Base-by-base conservation (phyloP, 2,888 invertebrate species). In the Drosophila pseudotalamancana region DNA sequence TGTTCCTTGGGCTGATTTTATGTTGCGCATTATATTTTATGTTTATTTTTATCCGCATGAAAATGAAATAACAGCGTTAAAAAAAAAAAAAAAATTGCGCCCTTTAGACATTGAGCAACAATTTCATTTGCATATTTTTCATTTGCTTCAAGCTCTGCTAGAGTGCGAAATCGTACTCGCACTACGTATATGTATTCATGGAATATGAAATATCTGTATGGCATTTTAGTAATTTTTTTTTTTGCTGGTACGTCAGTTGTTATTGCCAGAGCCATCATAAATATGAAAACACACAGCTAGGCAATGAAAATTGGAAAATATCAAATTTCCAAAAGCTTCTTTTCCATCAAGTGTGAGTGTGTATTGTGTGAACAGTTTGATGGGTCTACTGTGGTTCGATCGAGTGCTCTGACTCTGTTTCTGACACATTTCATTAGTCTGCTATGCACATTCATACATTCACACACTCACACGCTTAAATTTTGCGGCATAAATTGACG, bases 281-380 rank as follows among this genome's bases (percentile, higher is more conserved):
- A 77, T 43, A 77, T 74, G 65, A 63, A 71, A 77, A 68, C 68
- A 72, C 64, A 19, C 71, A 67, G 66, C 57, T 62, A 59, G 70
- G 83, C 81, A 83, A 74, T 83, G 78, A 77, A 82, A 83, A 83
- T 81, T 81, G 83, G 74, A 82, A 82, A 82, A 82, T 82, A 83
- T 82, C 83, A 80, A 83, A 83, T 81, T 74, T 74, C 53, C 65
- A 61, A 59, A 77, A 62, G 71, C 40, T 48, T 59, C 64, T 45
- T n/a, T 35, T 14, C 6, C 32, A 60, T 39, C 49, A 37, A 45
- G 39, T 45, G 45, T 49, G 16, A 18, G 16, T 56, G 37, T 49
- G 27, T 29, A 4, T 57, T 70, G 51, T 46, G 53, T 37, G 49
- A 51, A 32, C 39, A 34, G 49, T 57, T 68, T 48, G 54, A 62